A percentile compares a stretch with the other conserved stretches of the same genome.
phyloP scores from a whole-genome alignment of 1,140 invertebrate species.

The Solen grandis region DNA sequence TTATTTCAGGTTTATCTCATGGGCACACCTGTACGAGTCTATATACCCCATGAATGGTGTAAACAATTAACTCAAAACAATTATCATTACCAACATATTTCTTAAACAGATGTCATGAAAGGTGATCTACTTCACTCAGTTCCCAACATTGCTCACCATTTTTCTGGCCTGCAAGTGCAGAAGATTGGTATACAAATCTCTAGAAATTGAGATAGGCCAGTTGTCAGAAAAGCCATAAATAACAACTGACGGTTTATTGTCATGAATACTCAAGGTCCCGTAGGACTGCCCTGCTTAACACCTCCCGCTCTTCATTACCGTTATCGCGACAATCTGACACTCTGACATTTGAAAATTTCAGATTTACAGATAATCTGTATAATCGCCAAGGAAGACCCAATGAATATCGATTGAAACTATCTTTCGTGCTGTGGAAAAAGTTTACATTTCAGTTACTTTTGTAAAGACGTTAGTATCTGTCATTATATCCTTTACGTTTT shows the following conservation, averaged over 20 bases:
- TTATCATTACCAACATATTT: too few relatives aligned
- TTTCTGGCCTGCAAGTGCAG: too few relatives aligned
- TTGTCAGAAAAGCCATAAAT: constrained; percentile 48
- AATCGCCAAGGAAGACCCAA: constrained; percentile 38
- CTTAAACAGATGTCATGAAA: too few relatives aligned
- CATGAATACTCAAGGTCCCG: constrained; percentile 40
- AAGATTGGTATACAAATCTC: too few relatives aligned
- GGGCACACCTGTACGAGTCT: too few relatives aligned
- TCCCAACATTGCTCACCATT: too few relatives aligned
- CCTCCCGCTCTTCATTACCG: constrained; percentile 42
- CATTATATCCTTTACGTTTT: too few relatives aligned
- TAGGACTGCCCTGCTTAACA: constrained; percentile 42
- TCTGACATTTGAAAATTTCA: constrained; percentile 47
- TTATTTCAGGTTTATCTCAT: too few relatives aligned
- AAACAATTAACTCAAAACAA: too few relatives aligned
- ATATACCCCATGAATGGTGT: too few relatives aligned
- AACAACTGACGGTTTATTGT: constrained; percentile 41
- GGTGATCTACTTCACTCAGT: too few relatives aligned
- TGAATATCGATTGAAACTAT: constrained; percentile 35
- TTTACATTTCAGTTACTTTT: background rate
- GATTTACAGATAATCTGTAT: constrained; percentile 24
- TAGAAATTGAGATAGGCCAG: constrained; percentile 27
- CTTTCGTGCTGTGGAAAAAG: constrained; percentile 35
- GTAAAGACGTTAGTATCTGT: too few relatives aligned
- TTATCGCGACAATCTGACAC: constrained; percentile 48